Evolutionary conservation across 1,140 invertebrate species (phyloP).

Genomic region (Drosophila seguyi): DNA sequence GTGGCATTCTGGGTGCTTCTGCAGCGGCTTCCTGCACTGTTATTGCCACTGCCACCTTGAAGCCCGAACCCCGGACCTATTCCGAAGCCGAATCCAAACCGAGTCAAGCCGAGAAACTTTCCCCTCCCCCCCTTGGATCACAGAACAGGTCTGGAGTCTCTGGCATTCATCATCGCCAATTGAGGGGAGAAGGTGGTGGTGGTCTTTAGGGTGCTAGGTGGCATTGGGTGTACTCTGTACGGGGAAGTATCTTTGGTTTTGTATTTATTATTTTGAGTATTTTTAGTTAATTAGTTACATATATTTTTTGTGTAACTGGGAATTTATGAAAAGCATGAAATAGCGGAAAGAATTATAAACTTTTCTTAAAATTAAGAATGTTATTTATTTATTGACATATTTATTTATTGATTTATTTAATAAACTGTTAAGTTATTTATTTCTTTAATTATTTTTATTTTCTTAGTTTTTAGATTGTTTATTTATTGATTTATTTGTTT

Average conservation of each 20-base stretch:
- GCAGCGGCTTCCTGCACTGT: conserved; percentile 36
- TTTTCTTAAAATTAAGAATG: too few relatives aligned
- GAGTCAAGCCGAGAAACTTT: not conserved
- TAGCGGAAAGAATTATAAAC: too few relatives aligned
- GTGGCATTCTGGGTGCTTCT: conserved; percentile 58
- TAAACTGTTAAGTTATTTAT: too few relatives aligned
- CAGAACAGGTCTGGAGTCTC: conserved; percentile 33
- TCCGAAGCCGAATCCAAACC: not conserved
- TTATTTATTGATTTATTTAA: too few relatives aligned
- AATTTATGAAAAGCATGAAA: too few relatives aligned
- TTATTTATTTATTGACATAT: not conserved
- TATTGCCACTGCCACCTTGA: conserved; percentile 31
- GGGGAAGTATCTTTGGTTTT: not conserved
- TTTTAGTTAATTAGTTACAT: not conserved
- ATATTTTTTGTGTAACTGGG: not conserved
- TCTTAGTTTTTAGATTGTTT: not conserved
- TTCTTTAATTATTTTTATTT: not conserved
- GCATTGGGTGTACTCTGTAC: conserved; percentile 1
- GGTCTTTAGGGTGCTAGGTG: not conserved
- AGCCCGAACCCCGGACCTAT: not conserved
- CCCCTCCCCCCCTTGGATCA: not conserved
- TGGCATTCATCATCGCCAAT: conserved; percentile 44
- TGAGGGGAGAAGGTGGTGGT: too few relatives aligned
- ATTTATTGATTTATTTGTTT: too few relatives aligned
- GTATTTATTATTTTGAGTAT: not conserved